Evolutionary conservation across 2,797 vertebrate genomes (phyloP), one percentile per base, ranked within the genome.

Genomic region (Podarcis siculus): DNA sequence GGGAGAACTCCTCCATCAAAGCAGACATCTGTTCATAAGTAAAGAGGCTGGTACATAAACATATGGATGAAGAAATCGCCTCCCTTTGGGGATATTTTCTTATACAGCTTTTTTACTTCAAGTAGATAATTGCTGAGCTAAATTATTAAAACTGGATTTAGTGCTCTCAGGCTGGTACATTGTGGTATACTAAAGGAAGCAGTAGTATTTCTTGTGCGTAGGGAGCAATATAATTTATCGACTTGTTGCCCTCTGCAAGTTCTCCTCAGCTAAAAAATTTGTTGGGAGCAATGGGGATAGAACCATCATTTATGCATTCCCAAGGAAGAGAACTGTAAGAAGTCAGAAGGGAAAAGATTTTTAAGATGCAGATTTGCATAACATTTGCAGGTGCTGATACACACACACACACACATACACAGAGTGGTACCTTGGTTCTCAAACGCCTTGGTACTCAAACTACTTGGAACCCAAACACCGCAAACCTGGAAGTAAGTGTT

Each of bases 11-110:
- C 21, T 42, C 0, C 1, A 55, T 78, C 77, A 81, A 55, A 90
- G 58, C 27, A 1, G 1, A 86, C 90, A 90, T 93, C 86, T 77
- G 85, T 91, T 87, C n/a, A 82, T 32, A 85, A 73, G 58, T 77
- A 87, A 89, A 89, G 39, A 37, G 86, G 83, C 8, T 39, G 10
- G 27, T 75, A 8, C 19, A 72, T 71, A 73, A 87, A n/a, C 17
- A 83, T 58, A 35, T 35, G 19, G 58, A 66, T 67, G 27, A 23
- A 88, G 64, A 83, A 71, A 55, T 13, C 37, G 32, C 45, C 69
- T 88, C 87, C 90, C 90, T 23, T 32, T 21, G 37, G 72, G 73
- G 8, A 42, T 89, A 89, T 19, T 86, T 81, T 39, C 77, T 88
- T 83, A 15, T 61, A 19, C 21, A 61, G 76, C 23, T 69, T 19